Base-by-base conservation (phyloP, 2,113 vertebrate species). In the Amphiprion ocellaris region DNA sequence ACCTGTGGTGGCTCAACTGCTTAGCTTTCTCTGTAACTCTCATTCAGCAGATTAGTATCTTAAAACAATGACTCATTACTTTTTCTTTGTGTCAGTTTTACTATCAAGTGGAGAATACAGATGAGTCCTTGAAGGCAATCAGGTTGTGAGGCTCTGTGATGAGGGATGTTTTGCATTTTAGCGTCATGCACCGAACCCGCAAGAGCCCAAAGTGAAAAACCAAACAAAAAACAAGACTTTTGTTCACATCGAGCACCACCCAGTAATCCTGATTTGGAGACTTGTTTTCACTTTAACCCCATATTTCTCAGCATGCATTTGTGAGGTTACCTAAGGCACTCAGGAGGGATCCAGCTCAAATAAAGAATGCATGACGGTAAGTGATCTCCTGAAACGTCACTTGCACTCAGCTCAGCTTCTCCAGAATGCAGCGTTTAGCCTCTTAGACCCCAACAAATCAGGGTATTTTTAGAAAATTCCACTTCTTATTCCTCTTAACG, bases 401-500 rank as follows among this genome's bases (percentile, higher is more conserved):
- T 64, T 54, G 55, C 60, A 33, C 47, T 74, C 50, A 19, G 70
- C 83, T 86, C 41, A 84, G 71, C 87, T 76, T 62, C 56, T 68
- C 16, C 44, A 82, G 73, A 86, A 87, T 81, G 72, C 49, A 14
- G 69, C 21, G 39, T 89, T 88, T 81, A 89, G 78, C 85, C 84
- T 78, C 69, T 86, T 83, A 86, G 52, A 85, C 69, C 71, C 72
- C 46, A 62, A 67, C 74, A 85, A 91, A 92, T 87, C 44, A 17
- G 67, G 69, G 67, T 92, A 90, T 94, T 93, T 92, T 83, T 92
- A 89, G 90, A 86, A 87, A 87, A 91, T 89, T 90, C 87, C 77
- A 41, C 64, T 28, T 75, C 74, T 92, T 81, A 87, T 86, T 81
- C 70, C 41, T 66, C 82, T 83, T 78, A 82, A 86, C 30, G 11